Percentiles rank a stretch among this genome's conserved stretches.
Conservation (phyloP, 2,797 vertebrate genomes). For the Ispidina picta region DNA sequence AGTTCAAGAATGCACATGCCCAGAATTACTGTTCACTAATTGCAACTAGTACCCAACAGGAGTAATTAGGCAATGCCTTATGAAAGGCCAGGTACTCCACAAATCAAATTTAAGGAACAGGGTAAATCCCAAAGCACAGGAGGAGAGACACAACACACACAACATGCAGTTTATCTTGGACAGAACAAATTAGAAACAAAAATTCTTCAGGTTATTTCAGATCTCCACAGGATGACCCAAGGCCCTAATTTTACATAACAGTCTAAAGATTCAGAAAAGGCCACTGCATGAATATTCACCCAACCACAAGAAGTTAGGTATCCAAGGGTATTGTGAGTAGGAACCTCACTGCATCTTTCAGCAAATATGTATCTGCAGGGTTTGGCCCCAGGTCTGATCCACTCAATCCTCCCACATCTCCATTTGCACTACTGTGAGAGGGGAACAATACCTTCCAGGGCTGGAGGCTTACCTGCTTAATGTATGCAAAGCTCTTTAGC, state of each 20-base stretch:
- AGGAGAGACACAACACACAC: background rate
- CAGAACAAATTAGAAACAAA: background rate
- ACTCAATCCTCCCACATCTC: background rate
- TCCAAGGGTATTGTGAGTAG: background rate
- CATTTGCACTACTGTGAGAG: constrained; percentile 54
- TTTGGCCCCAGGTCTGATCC: background rate
- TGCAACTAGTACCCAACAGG: background rate
- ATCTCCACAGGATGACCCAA: background rate
- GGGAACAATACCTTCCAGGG: background rate
- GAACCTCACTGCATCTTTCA: constrained; percentile 4
- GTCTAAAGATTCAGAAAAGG: background rate
- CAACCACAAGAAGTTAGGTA: background rate
- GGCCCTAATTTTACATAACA: background rate
- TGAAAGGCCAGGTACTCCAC: background rate
- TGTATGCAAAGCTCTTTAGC: constrained; percentile 54
- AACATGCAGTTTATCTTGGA: background rate
- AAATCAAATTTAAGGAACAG: background rate
- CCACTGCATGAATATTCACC: background rate
- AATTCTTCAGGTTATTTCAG: background rate
- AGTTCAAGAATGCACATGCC: background rate
- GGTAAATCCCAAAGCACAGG: background rate
- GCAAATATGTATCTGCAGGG: background rate
- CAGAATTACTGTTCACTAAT: background rate
- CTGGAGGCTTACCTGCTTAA: constrained; percentile 8
- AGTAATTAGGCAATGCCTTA: background rate